Percentiles rank a stretch among this genome's conserved stretches.
Conservation (phyloP, 92 coral and sea anemone genomes). For the Umimayanthus kanabou region DNA sequence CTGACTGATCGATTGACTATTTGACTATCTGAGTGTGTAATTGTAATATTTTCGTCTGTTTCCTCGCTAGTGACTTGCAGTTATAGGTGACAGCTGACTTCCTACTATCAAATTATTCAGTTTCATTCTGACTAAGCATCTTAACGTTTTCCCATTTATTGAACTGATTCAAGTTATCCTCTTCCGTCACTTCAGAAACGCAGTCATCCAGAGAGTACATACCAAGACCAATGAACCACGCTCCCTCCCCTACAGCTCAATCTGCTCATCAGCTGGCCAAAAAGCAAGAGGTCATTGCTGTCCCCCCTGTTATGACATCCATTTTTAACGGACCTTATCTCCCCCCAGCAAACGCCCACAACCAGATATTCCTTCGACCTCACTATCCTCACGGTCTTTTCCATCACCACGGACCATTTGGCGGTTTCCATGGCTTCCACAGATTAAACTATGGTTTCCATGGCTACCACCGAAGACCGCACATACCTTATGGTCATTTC, state of each 20-base stretch:
- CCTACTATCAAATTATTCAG: background rate
- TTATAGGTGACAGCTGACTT: too few species aligned
- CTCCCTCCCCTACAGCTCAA: background rate
- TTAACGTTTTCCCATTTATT: background rate
- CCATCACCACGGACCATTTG: conserved; percentile 31
- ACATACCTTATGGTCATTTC: conserved; percentile 16
- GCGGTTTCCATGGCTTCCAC: conserved; percentile 13
- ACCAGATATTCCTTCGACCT: conserved; percentile 61
- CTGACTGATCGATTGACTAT: background rate
- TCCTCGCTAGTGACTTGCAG: background rate
- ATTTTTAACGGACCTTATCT: conserved; percentile 64
- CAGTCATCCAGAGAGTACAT: background rate
- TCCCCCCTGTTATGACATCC: conserved; percentile 69
- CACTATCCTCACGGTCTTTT: conserved; percentile 45
- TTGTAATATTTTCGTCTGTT: background rate
- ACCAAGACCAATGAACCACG: background rate
- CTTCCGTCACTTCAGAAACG: background rate
- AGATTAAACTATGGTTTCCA: conserved; percentile 28
- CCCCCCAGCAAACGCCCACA: conserved; percentile 65
- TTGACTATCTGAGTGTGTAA: background rate
- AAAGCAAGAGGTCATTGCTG: conserved; percentile 61
- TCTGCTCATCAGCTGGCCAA: background rate
- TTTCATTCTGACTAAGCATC: background rate
- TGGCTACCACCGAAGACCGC: conserved; percentile 11
- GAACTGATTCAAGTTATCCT: background rate